A percentile compares a stretch with the other conserved stretches of the same genome.
These are phyloP conservation scores for Nettapus auritus DNA, from an alignment of 2,113 vertebrate genomes.

Conservation along the genomic window DNA sequence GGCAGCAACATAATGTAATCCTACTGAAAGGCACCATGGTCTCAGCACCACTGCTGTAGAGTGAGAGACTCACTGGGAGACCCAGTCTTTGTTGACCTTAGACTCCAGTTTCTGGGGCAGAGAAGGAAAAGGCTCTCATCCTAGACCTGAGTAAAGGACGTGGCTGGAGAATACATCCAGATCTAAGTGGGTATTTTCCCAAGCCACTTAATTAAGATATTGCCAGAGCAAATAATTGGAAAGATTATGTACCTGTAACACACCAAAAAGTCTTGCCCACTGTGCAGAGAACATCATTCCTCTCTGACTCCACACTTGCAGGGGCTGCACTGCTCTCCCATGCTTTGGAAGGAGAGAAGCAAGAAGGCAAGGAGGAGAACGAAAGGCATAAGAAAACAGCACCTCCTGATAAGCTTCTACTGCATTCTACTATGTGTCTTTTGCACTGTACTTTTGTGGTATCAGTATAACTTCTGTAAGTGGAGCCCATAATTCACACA, in stretches of 20 bases:
- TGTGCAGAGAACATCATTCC: background rate
- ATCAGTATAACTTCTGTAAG: background rate
- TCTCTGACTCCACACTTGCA: fast-evolving
- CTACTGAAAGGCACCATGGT: background rate
- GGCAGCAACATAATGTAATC: background rate
- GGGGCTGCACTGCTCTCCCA: background rate
- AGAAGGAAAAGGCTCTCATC: background rate
- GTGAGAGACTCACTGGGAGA: background rate
- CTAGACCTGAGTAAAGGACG: background rate
- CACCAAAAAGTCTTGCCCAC: background rate
- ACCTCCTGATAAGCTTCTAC: background rate
- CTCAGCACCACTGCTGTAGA: background rate
- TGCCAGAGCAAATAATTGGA: background rate
- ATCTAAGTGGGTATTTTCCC: fast-evolving
- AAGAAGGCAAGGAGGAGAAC: background rate
- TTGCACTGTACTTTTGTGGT: background rate
- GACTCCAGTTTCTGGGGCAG: background rate
- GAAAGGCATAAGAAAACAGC: background rate
- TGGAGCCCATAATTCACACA: background rate
- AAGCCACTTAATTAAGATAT: background rate
- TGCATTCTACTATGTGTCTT: background rate
- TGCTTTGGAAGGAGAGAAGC: background rate
- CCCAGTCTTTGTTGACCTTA: background rate
- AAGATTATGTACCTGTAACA: background rate
- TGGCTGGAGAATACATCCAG: background rate